Base-by-base conservation (phyloP, 2,113 vertebrate genomes). In the Megaceryle maxima region DNA sequence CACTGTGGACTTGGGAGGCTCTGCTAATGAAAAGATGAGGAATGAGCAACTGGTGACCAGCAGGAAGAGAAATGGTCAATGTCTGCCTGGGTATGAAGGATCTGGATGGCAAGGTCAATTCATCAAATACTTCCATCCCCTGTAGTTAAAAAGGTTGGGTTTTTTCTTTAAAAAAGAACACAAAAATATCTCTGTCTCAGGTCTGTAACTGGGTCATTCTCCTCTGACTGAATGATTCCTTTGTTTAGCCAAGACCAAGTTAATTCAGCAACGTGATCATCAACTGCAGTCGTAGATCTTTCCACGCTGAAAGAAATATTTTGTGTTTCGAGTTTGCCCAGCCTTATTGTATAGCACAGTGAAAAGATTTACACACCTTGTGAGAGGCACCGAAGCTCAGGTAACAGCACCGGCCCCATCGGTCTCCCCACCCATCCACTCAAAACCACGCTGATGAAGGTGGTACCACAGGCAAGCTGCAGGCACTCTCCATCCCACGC, bases 151-250 rank as follows among this genome's bases (percentile, higher is more conserved):
- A 79, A 79, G 46, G 37, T 75, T 81, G 4, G 1, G 1, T 75
- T 53, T 50, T 75, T 81, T 82, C 72, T 51, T 33, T 68, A 79
- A 82, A 83, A 10, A 13, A 41, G 39, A 41, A 28, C 16, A 37
- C 64, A 44, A 46, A 88, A 96, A 75, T 73, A 91, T 69, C 84
- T 77, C 78, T 57, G 73, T 35, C 67, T 73, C 6, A 4, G 88
- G 53, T 25, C 79, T 50, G 85, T 88, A 94, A 86, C 69, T 88
- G 92, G 80, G 74, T 92, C 84, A 41, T 80, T 95, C 85, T 92
- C 59, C 81, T 86, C 82, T 26, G 66, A 35, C 76, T 97, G 90
- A 97, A 97, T 89, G 93, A 69, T 56, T 82, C 83, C 94, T 97
- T 97, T 97, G 95, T 97, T 82, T 41, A 43, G 28, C 85, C 53